phyloP scores from a whole-genome alignment of 1,140 invertebrate genomes.

The Zelostemma sp. region DNA sequence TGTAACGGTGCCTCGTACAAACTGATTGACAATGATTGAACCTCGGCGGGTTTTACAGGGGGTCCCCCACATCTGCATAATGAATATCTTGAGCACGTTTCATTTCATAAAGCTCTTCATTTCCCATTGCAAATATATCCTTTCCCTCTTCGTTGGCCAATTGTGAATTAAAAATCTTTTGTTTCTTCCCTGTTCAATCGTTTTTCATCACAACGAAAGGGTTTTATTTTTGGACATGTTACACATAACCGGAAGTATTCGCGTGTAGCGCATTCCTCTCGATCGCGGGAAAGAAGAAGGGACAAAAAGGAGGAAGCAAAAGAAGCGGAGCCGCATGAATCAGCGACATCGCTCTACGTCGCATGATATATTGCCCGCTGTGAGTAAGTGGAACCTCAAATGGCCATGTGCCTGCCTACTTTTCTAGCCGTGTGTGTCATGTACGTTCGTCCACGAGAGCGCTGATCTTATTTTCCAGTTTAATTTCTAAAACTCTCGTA shows the following conservation, averaged over 20 bases:
- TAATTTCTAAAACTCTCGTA: too few species aligned
- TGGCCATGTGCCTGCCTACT: slow-evolving; percentile 27
- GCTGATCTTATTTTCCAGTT: too few species aligned
- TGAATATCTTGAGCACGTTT: too few species aligned
- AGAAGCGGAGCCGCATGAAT: slow-evolving; percentile 35
- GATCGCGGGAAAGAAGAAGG: neutral
- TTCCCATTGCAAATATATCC: too few species aligned
- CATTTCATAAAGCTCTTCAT: too few species aligned
- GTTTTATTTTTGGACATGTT: too few species aligned
- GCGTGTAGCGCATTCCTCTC: slow-evolving; percentile 8
- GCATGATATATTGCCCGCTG: slow-evolving; percentile 48
- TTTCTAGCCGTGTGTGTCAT: slow-evolving; percentile 15
- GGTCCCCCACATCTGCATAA: neutral
- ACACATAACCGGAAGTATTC: slow-evolving; percentile 33
- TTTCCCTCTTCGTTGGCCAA: too few species aligned
- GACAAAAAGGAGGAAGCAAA: slow-evolving; percentile 18
- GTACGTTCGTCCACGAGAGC: neutral
- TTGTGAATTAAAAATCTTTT: too few species aligned
- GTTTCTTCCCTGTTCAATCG: too few species aligned
- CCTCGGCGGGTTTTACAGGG: slow-evolving; percentile 16
- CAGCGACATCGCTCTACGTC: slow-evolving; percentile 39
- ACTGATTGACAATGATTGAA: slow-evolving; percentile 65
- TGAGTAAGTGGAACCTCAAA: slow-evolving; percentile 45
- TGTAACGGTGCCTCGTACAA: slow-evolving; percentile 55
- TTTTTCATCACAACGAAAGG: too few species aligned